phyloP scores from a whole-genome alignment of 2,797 vertebrate species.

The Salarias fasciatus region DNA sequence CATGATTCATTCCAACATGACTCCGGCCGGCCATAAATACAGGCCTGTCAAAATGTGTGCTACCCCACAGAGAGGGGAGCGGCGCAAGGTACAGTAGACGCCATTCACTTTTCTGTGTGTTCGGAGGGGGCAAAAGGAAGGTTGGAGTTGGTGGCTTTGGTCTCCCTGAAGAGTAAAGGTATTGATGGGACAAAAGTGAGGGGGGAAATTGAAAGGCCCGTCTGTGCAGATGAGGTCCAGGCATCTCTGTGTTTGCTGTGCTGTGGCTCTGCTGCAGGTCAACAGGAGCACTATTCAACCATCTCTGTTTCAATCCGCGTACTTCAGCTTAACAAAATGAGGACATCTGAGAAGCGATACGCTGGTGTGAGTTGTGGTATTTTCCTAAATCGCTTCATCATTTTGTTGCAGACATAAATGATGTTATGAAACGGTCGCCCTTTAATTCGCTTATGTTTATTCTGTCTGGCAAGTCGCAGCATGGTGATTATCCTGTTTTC shows the following conservation, averaged over 20 bases:
- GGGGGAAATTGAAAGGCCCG: constrained; percentile 74
- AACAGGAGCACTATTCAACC: constrained; percentile 66
- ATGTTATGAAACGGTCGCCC: constrained; percentile 50
- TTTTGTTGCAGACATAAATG: constrained; percentile 39
- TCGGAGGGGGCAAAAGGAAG: constrained; percentile 62
- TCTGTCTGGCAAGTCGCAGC: constrained; percentile 20
- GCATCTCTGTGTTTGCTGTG: constrained; percentile 70
- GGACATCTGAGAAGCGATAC: constrained; percentile 40
- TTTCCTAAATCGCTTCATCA: constrained; percentile 39
- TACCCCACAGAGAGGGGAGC: constrained; percentile 77
- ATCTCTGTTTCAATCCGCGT: constrained; percentile 42
- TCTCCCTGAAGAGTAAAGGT: constrained; percentile 74
- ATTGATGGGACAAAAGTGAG: constrained; percentile 81
- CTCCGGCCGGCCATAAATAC: constrained; percentile 73
- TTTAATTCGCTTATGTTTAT: constrained; percentile 51
- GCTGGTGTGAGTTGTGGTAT: constrained; percentile 34
- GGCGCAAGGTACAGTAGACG: constrained; percentile 77
- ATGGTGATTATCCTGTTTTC: constrained; percentile 55
- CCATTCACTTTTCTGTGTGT: constrained; percentile 78
- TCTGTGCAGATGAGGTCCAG: constrained; percentile 75
- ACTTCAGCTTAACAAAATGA: constrained; percentile 42
- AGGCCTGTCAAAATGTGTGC: constrained; percentile 76
- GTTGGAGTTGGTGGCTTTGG: constrained; percentile 77
- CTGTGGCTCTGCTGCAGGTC: constrained; percentile 67
- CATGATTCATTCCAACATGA: constrained; percentile 76